A percentile compares a stretch with the other conserved stretches of the same genome.
These are phyloP conservation scores for Carassius auratus DNA, from an alignment of 2,113 vertebrate species.

Conservation along the genomic window DNA sequence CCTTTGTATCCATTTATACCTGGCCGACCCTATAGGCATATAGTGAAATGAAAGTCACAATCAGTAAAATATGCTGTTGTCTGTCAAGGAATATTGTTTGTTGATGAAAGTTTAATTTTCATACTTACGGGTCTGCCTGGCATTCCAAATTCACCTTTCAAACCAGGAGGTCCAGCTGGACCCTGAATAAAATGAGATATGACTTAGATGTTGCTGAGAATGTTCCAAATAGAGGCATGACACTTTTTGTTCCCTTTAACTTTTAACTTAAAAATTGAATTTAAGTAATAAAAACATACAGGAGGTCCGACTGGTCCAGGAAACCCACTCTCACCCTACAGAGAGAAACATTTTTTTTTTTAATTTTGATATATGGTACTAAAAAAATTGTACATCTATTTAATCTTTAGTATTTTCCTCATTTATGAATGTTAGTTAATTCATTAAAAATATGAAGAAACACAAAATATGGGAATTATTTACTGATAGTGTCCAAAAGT, in stretches of 20 bases:
- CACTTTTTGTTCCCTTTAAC: not conserved
- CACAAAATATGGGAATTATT: not conserved
- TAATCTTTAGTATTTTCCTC: not conserved
- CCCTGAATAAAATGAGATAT: conserved; percentile 73
- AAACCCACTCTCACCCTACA: conserved; percentile 74
- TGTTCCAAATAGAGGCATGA: not conserved
- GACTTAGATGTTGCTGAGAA: conserved; percentile 3
- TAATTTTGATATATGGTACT: not conserved
- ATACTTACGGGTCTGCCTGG: conserved; percentile 90
- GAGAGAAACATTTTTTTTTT: no score
- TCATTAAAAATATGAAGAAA: not conserved
- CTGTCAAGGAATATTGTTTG: not conserved
- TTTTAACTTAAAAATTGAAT: not conserved
- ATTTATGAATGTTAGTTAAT: not conserved
- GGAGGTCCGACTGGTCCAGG: conserved; percentile 72
- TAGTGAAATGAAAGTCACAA: not conserved
- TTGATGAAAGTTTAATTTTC: not conserved
- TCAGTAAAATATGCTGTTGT: not conserved
- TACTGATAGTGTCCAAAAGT: not conserved
- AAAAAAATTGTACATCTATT: no score
- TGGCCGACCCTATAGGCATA: conserved; percentile 83
- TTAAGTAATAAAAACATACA: conserved; percentile 50
- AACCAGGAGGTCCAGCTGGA: conserved; percentile 75
- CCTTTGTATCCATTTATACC: conserved; percentile 90
- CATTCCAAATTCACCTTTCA: conserved; percentile 93